Conservation (phyloP, 2,888 invertebrate species). For the Prenolepis imparis region DNA sequence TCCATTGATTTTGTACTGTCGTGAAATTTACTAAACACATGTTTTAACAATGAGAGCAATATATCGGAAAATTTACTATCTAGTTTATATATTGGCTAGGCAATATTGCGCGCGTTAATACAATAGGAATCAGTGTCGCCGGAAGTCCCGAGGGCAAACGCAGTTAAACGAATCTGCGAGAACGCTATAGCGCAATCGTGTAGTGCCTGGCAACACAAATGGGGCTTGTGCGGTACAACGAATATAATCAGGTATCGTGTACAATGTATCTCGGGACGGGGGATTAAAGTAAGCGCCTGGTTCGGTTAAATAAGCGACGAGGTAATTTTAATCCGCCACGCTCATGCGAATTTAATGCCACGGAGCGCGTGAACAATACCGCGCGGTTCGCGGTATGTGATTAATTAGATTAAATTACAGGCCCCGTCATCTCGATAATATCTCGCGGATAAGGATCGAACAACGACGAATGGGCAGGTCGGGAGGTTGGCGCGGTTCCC, state of each 20-base stretch:
- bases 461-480: conserved; percentile 60
- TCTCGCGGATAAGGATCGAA: conserved; percentile 70
- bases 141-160: conserved; percentile 38
- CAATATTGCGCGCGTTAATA: conserved; percentile 8
- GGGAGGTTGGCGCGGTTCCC: conserved; percentile 26
- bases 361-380: conserved; percentile 68
- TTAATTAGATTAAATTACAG: conserved; percentile 77
- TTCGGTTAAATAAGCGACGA: conserved; percentile 67
- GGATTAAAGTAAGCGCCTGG: conserved; percentile 67
- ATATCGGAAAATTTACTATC: conserved; percentile 12
- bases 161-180: conserved; percentile 45
- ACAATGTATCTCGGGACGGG: conserved; percentile 45
- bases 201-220: conserved; percentile 31
- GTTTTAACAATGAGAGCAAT: background rate
- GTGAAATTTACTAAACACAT: background rate
- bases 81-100: conserved; percentile 13
- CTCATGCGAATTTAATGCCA: conserved; percentile 64
- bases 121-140: conserved; percentile 41
- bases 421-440: conserved; percentile 67
- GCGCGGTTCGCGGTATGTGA: conserved; percentile 63
- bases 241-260: conserved; percentile 49
- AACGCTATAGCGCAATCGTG: conserved; percentile 49
- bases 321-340: conserved; percentile 69
- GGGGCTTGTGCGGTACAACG: conserved; percentile 29
- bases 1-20: background rate